phyloP scores from a whole-genome alignment of 2,797 vertebrate species.

The Chiloscyllium punctatum region DNA sequence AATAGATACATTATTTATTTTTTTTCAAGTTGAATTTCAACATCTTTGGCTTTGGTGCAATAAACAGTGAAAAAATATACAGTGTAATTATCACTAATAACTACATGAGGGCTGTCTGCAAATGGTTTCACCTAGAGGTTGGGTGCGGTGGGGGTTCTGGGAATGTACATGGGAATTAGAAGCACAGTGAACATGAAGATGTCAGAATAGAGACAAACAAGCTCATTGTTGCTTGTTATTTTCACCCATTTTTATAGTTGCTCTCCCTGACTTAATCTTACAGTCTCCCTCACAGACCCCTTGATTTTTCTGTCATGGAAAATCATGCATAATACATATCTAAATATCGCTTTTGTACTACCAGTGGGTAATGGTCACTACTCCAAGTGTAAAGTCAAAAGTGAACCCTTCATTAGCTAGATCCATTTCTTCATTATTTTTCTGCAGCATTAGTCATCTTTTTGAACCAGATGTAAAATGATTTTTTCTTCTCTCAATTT shows the following conservation, averaged over 20 bases:
- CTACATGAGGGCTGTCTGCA: neutral
- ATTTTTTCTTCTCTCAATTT: neutral
- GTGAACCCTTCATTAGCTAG: neutral
- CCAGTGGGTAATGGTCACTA: neutral
- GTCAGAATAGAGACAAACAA: neutral
- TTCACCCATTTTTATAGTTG: neutral
- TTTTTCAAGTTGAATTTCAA: neutral
- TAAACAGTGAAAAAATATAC: slow-evolving; percentile 22
- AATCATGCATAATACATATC: neutral
- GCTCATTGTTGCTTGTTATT: neutral
- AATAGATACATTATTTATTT: neutral
- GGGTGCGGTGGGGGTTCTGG: neutral
- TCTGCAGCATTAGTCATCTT: neutral
- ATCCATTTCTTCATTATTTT: neutral
- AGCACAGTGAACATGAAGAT: neutral
- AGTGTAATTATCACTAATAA: slow-evolving; percentile 28
- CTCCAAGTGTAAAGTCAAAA: neutral
- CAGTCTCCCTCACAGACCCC: neutral
- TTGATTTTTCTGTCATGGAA: neutral
- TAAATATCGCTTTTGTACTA: neutral
- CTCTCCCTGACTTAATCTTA: neutral
- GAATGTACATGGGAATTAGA: neutral
- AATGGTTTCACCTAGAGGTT: neutral
- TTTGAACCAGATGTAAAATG: neutral
- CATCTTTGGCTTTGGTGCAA: neutral